Evolutionary conservation across 2,797 vertebrate species (phyloP).

Genomic region (Calcarius lapponicus): DNA sequence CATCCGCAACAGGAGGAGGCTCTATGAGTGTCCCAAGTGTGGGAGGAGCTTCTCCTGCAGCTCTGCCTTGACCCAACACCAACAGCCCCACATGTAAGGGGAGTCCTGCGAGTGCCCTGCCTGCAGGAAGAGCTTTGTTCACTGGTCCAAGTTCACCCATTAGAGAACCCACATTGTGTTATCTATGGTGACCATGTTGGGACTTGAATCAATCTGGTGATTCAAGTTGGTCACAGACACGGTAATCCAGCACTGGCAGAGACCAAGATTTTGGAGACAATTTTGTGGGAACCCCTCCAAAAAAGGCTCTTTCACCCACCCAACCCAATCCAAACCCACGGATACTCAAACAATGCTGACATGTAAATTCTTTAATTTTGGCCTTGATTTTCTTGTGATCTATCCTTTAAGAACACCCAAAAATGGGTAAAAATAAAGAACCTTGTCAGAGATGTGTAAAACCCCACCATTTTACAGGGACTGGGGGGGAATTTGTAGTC

Average conservation of each 20-base stretch:
- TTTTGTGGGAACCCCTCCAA: neutral
- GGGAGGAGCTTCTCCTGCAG: neutral
- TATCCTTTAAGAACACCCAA: neutral
- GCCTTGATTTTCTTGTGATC: neutral
- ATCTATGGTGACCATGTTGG: neutral
- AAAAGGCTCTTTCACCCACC: neutral
- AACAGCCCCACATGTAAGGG: neutral
- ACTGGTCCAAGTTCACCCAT: neutral
- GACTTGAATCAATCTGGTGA: neutral
- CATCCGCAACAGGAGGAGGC: neutral
- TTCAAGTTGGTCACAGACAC: neutral
- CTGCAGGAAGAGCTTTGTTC: neutral
- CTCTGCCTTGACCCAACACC: neutral
- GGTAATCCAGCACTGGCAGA: neutral
- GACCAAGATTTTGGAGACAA: neutral
- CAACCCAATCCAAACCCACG: neutral
- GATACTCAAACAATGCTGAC: neutral
- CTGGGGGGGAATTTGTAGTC: neutral
- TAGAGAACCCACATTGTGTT: neutral
- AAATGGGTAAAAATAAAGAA: neutral
- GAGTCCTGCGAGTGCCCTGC: neutral
- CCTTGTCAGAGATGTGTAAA: neutral
- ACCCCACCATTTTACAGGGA: neutral
- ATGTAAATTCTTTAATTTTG: neutral
- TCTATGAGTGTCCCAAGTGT: neutral